phyloP scores from a whole-genome alignment of 2,888 invertebrate genomes.

The Cephalotes varians region DNA sequence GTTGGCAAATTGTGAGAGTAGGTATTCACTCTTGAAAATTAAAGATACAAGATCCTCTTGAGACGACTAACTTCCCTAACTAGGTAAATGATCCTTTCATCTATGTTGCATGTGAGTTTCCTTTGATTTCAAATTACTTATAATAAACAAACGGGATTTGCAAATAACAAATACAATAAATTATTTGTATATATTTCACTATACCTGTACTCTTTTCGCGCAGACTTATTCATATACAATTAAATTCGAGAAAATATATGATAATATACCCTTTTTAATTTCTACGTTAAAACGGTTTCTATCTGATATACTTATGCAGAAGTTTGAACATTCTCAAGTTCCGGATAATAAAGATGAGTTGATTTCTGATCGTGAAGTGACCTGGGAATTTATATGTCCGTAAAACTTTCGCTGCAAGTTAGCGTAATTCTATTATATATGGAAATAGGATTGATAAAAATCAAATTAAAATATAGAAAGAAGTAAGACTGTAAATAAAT shows the following conservation, averaged over 20 bases:
- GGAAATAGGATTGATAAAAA: slow-evolving; percentile 23
- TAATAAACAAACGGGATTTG: background rate
- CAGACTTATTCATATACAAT: background rate
- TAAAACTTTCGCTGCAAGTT: slow-evolving; percentile 67
- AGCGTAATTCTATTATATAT: slow-evolving; percentile 36
- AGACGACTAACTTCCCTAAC: background rate
- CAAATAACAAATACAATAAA: background rate
- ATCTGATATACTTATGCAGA: background rate
- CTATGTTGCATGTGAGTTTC: background rate
- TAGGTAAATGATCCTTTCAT: background rate
- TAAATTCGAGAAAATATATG: background rate
- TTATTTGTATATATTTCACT: background rate
- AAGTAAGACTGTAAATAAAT: slow-evolving; percentile 8
- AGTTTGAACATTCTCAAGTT: background rate
- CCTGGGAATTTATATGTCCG: slow-evolving; percentile 69
- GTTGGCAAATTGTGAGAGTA: background rate
- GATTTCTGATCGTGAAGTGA: slow-evolving; percentile 74
- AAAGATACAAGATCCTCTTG: background rate
- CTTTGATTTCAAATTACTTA: background rate
- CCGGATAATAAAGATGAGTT: slow-evolving; percentile 48
- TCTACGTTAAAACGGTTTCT: background rate
- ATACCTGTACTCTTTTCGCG: background rate
- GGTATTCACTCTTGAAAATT: slow-evolving; percentile 27
- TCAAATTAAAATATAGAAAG: background rate
- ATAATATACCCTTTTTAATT: background rate